Evolutionary conservation across 2,888 invertebrate species (phyloP).

Genomic region (Caenorhabditis afra): DNA sequence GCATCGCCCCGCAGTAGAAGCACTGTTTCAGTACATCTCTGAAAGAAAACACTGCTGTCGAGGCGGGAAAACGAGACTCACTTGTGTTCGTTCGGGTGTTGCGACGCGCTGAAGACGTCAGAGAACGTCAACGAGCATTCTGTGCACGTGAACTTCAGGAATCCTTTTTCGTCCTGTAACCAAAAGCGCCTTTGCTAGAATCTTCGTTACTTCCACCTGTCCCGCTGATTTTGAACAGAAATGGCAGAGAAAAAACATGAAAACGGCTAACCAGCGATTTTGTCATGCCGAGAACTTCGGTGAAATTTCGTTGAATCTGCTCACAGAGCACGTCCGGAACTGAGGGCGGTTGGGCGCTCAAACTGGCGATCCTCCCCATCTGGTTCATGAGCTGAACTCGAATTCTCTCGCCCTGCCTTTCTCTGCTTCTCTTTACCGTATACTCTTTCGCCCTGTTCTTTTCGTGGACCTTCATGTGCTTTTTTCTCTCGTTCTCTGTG

Average conservation of each 20-base stretch:
- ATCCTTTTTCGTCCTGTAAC: too few relatives aligned
- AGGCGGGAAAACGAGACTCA: neutral
- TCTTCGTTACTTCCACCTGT: conserved; percentile 6
- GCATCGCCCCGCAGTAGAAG: conserved; percentile 51
- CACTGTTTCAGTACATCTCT: conserved; percentile 34
- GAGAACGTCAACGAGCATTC: conserved; percentile 15
- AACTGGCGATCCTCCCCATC: neutral
- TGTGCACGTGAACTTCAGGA: conserved; percentile 24
- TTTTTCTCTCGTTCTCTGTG: conserved; percentile 37
- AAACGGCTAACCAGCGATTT: neutral
- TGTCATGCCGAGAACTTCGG: conserved; percentile 19
- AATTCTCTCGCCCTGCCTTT: neutral
- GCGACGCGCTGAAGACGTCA: conserved; percentile 15
- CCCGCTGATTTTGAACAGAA: neutral
- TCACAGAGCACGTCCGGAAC: conserved; percentile 14
- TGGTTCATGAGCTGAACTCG: neutral
- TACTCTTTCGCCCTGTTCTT: conserved; percentile 18
- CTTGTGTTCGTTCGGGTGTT: conserved; percentile 37
- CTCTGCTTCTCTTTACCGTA: conserved; percentile 1
- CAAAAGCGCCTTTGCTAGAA: too few relatives aligned
- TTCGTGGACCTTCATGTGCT: conserved; percentile 43
- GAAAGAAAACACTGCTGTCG: neutral
- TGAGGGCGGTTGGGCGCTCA: neutral
- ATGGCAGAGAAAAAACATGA: too few relatives aligned
- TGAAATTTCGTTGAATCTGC: neutral